Conservation (phyloP, 1,140 invertebrate species). For the Cydia splendana region DNA sequence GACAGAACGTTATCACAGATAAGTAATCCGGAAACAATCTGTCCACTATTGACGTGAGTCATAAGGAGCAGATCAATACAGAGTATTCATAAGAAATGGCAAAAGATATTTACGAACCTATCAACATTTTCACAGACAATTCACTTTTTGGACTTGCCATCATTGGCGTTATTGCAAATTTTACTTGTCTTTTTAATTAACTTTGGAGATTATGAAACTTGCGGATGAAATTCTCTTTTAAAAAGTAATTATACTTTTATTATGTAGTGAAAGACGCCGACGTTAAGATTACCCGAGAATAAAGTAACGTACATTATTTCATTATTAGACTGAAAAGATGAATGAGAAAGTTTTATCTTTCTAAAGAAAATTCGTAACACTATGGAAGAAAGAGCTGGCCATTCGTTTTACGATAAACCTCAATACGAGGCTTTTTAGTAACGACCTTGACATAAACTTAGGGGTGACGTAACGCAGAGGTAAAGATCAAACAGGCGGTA, state of each 20-base stretch:
- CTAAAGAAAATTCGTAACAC: neutral
- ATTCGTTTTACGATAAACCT: neutral
- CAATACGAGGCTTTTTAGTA: neutral
- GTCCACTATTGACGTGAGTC: neutral
- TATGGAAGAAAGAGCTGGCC: neutral
- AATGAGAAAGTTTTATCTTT: slow-evolving; percentile 17
- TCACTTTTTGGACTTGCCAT: too few relatives aligned
- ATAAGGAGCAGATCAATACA: neutral
- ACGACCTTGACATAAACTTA: neutral
- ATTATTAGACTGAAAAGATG: slow-evolving; percentile 12
- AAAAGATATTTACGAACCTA: too few relatives aligned
- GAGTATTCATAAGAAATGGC: neutral
- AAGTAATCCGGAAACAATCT: too few relatives aligned
- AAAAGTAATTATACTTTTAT: neutral
- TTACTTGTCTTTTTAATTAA: too few relatives aligned
- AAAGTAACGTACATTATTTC: neutral
- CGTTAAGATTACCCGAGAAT: neutral
- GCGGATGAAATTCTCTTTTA: neutral
- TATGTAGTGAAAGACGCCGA: neutral
- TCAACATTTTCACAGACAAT: too few relatives aligned
- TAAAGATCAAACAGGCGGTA: neutral
- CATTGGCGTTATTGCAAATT: too few relatives aligned
- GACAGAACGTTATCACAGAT: too few relatives aligned
- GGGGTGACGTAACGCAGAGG: slow-evolving; percentile 4
- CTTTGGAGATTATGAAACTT: neutral